phyloP scores from a whole-genome alignment of 2,113 vertebrate genomes.

The Clarias gariepinus region DNA sequence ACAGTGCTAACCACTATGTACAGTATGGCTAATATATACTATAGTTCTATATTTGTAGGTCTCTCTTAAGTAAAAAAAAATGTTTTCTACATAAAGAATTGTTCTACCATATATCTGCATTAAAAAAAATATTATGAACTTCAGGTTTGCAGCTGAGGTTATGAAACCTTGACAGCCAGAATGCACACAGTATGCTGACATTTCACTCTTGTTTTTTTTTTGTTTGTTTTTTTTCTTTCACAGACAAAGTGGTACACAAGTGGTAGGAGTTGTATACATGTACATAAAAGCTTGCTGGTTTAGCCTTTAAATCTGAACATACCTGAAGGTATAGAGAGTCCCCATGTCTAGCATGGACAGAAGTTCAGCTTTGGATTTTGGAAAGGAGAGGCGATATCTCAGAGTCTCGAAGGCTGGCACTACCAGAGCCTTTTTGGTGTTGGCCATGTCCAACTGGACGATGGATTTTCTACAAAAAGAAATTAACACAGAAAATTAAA shows the following conservation, averaged over 20 bases:
- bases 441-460: slow-evolving; percentile 82
- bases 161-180: not conserved
- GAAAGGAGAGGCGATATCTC: slow-evolving; percentile 89
- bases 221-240: too few relatives aligned
- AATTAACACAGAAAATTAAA: not conserved
- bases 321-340: slow-evolving; percentile 95
- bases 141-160: not conserved
- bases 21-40: too few relatives aligned
- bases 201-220: not conserved
- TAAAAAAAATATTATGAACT: not conserved
- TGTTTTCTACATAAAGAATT: too few relatives aligned
- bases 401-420: slow-evolving; percentile 94
- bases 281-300: not conserved
- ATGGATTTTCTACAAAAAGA: slow-evolving; percentile 77
- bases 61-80: too few relatives aligned
- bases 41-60: too few relatives aligned
- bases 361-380: slow-evolving; percentile 93
- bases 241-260: not conserved
- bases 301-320: not conserved
- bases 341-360: slow-evolving; percentile 93
- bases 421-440: slow-evolving; percentile 86
- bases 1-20: too few relatives aligned
- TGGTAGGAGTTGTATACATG: not conserved
- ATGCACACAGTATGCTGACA: not conserved
- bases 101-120: not conserved